Evolutionary conservation across 2,797 vertebrate species (phyloP), one percentile per base, ranked within the genome.

Genomic region (Tapera naevia): DNA sequence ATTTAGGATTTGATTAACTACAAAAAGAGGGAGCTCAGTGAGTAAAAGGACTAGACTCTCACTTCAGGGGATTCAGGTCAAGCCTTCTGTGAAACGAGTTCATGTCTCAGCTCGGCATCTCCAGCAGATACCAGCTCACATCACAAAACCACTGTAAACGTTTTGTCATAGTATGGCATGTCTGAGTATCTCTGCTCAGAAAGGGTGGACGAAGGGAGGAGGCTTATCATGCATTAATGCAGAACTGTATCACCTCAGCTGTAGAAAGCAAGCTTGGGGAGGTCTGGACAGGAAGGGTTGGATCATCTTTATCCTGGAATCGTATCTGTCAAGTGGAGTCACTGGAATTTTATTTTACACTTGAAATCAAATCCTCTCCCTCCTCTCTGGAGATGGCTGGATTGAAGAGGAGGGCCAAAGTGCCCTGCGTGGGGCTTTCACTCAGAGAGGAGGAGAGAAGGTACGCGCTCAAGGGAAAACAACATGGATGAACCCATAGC

Each of bases 1-100:
- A 96, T 97, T 98, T 97, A 97, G 93, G 97, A 98, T 97, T 97
- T 98, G 96, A 98, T 98, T 98, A 98, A 94, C 92, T 97, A 97
- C 57, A 97, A 95, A 97, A 97, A 96, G 89, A 97, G 88, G 89
- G 91, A 96, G 85, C 85, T 96, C 91, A 80, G 97, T 88, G 96
- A 92, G 94, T 96, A 96, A 98, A 97, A 98, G 95, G 96, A 94
- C 80, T 17, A 89, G 89, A 82, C 80, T 95, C 89, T 95, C 93
- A 97, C 98, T 98, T 98, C 94, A 97, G 98, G 97, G 98, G 98
- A 98, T 98, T 98, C 96, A 97, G 96, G 96, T 95, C 80, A 3
- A 94, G 97, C 90, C 97, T 96, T 97, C 67, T 37, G 96, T 80
- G 97, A 98, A 95, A 95, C 0, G 67, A 96, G 95, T 98, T 98